A percentile compares a stretch with the other conserved stretches of the same genome.
These are phyloP conservation scores for Crocidura indochinensis DNA, from an alignment of 2,797 vertebrate species.

Conservation along the genomic window DNA sequence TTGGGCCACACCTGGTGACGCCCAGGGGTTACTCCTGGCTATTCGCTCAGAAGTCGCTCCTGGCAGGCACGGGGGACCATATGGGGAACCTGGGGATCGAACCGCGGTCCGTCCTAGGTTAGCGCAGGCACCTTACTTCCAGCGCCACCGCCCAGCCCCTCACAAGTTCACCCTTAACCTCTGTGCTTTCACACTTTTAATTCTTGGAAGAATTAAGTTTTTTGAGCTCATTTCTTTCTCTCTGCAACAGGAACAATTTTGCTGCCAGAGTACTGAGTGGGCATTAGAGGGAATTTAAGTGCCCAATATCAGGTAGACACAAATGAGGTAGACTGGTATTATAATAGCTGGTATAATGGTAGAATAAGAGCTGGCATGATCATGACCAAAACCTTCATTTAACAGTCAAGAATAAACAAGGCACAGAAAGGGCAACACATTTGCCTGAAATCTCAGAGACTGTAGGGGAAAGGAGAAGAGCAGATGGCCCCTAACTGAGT, in stretches of 20 bases:
- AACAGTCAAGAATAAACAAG: background rate
- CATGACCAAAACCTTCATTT: background rate
- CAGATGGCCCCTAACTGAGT: background rate
- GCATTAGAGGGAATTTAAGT: background rate
- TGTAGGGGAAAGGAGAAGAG: background rate
- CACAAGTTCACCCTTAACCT: background rate
- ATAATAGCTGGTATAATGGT: background rate
- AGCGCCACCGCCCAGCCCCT: too few species aligned
- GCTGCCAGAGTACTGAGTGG: background rate
- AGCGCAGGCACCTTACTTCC: too few species aligned
- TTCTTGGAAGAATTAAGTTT: background rate
- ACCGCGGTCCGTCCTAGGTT: too few species aligned
- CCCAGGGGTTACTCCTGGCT: too few species aligned
- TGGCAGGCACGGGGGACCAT: too few species aligned
- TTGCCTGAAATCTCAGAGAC: background rate
- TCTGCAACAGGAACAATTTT: background rate
- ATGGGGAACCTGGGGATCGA: too few species aligned
- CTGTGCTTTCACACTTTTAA: too few species aligned
- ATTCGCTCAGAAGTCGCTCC: too few species aligned
- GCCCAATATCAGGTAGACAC: background rate
- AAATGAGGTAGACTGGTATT: background rate
- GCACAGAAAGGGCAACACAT: constrained; percentile 23
- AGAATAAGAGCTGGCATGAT: background rate
- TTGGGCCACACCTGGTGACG: too few species aligned
- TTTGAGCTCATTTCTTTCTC: background rate